Evolutionary conservation across 2,113 vertebrate genomes (phyloP), one percentile per base, ranked within the genome.

Genomic region (Sinocyclocheilus grahami): DNA sequence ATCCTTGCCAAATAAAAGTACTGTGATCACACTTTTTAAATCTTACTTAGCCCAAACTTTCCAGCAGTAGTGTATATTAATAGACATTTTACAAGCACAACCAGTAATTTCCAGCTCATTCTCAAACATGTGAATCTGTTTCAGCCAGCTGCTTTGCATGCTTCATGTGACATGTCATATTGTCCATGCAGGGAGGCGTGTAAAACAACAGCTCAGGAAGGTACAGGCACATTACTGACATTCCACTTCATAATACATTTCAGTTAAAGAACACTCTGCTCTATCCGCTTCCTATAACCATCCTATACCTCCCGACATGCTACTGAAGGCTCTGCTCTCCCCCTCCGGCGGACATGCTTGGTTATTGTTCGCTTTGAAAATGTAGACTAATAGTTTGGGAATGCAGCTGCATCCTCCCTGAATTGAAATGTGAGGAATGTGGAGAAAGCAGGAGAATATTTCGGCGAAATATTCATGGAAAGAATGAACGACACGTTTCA

Each of bases 391-490:
- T 78, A 82, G 63, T 74, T 72, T 48, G 76, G 86, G 83, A 89
- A 89, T 89, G 78, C 65, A 39, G 33, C 18, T 22, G 53, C 53
- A 55, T 55, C 76, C 84, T 85, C 63, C 85, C 81, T 20, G 24
- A 8, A 77, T 16, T 37, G 53, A 71, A 53, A 71, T 82, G 80
- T 53, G 27, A 10, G 76, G 76, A 51, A 53, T 82, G n/a, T 71
- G 24, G 83, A 72, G 39, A 83, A 16, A 20, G 20, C 69, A 48
- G 63, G 18, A 18, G 27, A 84, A 78, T 42, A 20, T 65, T 53
- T 20, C 4, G 3, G 10, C 22, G 77, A 72, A 71, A n/a, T 82
- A 87, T 87, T 87, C 82, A 48, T 74, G 86, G 88, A 85, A 85
- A 51, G 87, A 86, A 85, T 85, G 30, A 20, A 46, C 42, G 24